Percentiles rank a stretch among this genome's conserved stretches.
Evolutionary conservation across 2,113 vertebrate species (phyloP).

Genomic region (Semicossyphus pulcher): DNA sequence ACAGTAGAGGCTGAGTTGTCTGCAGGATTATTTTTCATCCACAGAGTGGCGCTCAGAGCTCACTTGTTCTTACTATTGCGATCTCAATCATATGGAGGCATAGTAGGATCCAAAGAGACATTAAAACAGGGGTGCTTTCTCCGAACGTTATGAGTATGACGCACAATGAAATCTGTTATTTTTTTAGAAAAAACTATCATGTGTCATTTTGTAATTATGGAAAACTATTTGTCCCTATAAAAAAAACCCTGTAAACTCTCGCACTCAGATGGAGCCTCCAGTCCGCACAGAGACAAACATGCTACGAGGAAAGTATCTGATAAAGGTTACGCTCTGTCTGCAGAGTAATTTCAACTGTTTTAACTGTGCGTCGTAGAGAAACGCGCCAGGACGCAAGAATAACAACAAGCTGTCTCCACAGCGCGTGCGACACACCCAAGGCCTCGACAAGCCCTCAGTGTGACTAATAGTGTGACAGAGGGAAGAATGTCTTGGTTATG

Average conservation of each 20-base stretch:
- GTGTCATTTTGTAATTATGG: not conserved
- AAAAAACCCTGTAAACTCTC: not conserved
- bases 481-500: not conserved
- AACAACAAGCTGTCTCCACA: not conserved
- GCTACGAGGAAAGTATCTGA: no score
- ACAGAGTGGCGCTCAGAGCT: slow-evolving; percentile 79
- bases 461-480: not conserved
- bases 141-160: not conserved
- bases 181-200: not conserved
- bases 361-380: not conserved
- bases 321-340: not conserved
- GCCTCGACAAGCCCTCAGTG: not conserved
- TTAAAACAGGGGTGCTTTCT: not conserved
- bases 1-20: not conserved
- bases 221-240: not conserved
- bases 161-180: not conserved
- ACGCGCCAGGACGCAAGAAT: not conserved
- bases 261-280: no score
- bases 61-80: slow-evolving; percentile 6
- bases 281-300: no score
- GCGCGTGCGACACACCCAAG: not conserved
- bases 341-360: not conserved
- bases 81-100: not conserved
- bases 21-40: slow-evolving; percentile 55
- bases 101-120: not conserved